These are phyloP conservation scores for Tauraco erythrolophus DNA, from an alignment of 2,113 vertebrate species.

Conservation along the genomic window DNA sequence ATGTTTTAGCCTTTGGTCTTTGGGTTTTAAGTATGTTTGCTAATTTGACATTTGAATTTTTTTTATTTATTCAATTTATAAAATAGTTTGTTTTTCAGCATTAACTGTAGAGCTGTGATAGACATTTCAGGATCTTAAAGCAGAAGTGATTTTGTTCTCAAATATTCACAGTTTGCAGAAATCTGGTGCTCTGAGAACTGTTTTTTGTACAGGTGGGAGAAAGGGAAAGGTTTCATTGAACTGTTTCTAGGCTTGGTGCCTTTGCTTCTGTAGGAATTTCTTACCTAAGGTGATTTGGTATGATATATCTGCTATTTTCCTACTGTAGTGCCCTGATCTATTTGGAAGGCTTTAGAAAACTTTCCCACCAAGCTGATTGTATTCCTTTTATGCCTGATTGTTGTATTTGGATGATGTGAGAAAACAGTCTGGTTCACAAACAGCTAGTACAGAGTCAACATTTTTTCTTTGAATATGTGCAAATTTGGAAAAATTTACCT, in stretches of 20 bases:
- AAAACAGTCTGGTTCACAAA: background rate
- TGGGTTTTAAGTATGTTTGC: background rate
- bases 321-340: background rate
- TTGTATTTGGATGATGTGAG: background rate
- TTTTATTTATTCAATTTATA: background rate
- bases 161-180: background rate
- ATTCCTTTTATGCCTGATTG: background rate
- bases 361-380: background rate
- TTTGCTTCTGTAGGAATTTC: background rate
- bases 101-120: background rate
- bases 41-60: background rate
- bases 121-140: background rate
- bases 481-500: background rate
- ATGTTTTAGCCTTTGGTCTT: background rate
- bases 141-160: background rate
- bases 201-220: background rate
- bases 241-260: background rate
- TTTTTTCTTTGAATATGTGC: background rate
- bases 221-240: background rate
- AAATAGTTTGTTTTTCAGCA: background rate
- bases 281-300: background rate
- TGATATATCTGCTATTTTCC: background rate
- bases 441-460: background rate
- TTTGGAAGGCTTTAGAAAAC: background rate
- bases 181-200: background rate